Base-by-base conservation (phyloP, 2,888 invertebrate genomes). In the Coelogynopora nodosa region DNA sequence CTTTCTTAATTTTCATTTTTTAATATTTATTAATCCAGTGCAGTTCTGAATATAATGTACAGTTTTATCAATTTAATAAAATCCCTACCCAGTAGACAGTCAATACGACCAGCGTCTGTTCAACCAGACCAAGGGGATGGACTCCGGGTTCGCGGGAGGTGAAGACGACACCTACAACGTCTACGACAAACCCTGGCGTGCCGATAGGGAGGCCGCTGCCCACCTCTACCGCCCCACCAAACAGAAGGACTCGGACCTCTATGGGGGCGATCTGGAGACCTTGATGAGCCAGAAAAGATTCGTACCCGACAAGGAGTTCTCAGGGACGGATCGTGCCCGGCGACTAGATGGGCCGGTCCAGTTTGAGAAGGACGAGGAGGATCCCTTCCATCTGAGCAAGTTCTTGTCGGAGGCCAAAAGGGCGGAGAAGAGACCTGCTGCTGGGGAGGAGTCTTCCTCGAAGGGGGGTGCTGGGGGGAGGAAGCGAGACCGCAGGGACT, bases 121-220 rank as follows among this genome's bases (percentile, higher is more conserved):
- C 92, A 98, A 98, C 90, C 97, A 96, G 88, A 94, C 90, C 10
- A 89, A 93, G 92, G 93, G 93, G 31, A 95, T 99, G 94, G 97
- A 96, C 90, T 95, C 95, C 89, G 97, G 97, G 0, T 98, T 96
- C 92, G 97, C 95, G 0, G 87, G 49, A 49, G 87, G 87, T 18
- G 84, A 98, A 90, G 99, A 99, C 90, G 99, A 99, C 90, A 95
- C 95, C 0, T 99, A 99, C 93, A 97, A 95, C 91, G 97, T 98
- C 0, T 99, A 99, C 90, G 98, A 98, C 92, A 97, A 97, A 91
- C 97, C 99, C 0, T 99, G 98, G 99, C 94, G 98, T 86, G 95
- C 96, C 89, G 94, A 95, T 31, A 95, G 95, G 89, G 94, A 94
- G 0, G 94, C 98, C 87, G 96, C 95, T 0, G 94, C 95, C 67